Evolutionary conservation across 2,888 invertebrate species (phyloP).

Genomic region (Ligdia adustata): DNA sequence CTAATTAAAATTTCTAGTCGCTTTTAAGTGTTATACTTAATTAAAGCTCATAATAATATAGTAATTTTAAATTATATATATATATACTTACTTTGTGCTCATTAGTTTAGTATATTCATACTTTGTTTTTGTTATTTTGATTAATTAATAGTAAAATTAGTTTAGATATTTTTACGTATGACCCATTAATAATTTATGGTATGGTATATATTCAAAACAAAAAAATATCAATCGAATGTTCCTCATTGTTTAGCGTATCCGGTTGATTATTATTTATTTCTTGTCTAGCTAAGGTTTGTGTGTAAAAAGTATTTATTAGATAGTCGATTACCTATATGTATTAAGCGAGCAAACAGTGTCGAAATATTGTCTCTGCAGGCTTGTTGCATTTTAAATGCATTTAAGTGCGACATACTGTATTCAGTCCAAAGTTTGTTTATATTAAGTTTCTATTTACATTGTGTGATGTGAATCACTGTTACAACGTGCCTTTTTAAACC

Average conservation of each 20-base stretch:
- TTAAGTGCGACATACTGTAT: constrained; percentile 49
- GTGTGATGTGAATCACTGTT: constrained; percentile 37
- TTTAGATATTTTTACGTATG: too few relatives aligned
- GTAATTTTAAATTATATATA: background rate
- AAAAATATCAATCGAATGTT: too few relatives aligned
- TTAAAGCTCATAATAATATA: background rate
- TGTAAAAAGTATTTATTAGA: constrained; percentile 45
- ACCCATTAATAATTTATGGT: too few relatives aligned
- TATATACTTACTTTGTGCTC: too few relatives aligned
- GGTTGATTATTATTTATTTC: constrained; percentile 15
- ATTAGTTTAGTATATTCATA: too few relatives aligned
- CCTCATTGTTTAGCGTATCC: constrained; percentile 16
- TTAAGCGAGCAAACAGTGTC: constrained; percentile 32
- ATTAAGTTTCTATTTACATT: constrained; percentile 37
- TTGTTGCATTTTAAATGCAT: constrained; percentile 59
- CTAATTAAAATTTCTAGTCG: constrained; percentile 7
- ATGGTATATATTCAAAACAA: too few relatives aligned
- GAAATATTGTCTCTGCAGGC: constrained; percentile 35
- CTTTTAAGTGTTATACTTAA: background rate
- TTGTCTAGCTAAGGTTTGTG: constrained; percentile 37
- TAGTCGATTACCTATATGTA: constrained; percentile 9
- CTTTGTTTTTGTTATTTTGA: too few relatives aligned
- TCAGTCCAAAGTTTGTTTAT: constrained; percentile 32
- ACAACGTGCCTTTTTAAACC: constrained; percentile 29
- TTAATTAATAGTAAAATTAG: too few relatives aligned